Evolutionary conservation across 1,140 invertebrate species (phyloP).

Genomic region (Arion vulgaris): DNA sequence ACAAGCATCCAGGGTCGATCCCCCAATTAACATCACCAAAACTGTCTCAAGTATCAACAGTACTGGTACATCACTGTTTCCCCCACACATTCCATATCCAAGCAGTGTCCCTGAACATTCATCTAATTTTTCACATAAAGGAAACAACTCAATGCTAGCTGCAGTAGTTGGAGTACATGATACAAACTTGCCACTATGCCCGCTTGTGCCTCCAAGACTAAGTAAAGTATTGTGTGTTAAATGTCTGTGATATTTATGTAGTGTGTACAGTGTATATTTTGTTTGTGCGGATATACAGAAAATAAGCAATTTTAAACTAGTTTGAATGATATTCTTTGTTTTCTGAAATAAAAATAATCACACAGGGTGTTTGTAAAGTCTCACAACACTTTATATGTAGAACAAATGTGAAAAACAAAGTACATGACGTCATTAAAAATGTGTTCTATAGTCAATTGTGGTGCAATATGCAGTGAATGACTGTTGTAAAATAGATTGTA

Average conservation of each 20-base stretch:
- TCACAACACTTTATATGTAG: too few relatives aligned
- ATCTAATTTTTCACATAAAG: neutral
- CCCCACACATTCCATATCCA: too few relatives aligned
- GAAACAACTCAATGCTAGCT: neutral
- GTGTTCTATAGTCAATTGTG: too few relatives aligned
- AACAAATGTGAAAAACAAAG: too few relatives aligned
- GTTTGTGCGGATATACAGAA: neutral
- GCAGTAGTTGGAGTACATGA: neutral
- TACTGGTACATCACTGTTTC: neutral
- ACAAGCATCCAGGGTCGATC: neutral
- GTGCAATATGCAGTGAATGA: too few relatives aligned
- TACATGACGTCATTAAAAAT: too few relatives aligned
- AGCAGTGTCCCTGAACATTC: neutral
- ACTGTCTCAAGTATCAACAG: neutral
- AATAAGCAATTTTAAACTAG: too few relatives aligned
- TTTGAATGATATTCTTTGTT: too few relatives aligned
- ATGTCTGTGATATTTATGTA: neutral
- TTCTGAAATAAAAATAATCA: too few relatives aligned
- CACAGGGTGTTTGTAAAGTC: too few relatives aligned
- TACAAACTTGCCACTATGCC: neutral
- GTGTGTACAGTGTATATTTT: neutral
- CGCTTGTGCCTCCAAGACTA: conserved; percentile 16
- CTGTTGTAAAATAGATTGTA: too few relatives aligned
- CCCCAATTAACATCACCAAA: neutral
- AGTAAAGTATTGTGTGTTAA: conserved; percentile 11